Conservation (phyloP, 2,888 invertebrate genomes). For the Diarsia brunnea region DNA sequence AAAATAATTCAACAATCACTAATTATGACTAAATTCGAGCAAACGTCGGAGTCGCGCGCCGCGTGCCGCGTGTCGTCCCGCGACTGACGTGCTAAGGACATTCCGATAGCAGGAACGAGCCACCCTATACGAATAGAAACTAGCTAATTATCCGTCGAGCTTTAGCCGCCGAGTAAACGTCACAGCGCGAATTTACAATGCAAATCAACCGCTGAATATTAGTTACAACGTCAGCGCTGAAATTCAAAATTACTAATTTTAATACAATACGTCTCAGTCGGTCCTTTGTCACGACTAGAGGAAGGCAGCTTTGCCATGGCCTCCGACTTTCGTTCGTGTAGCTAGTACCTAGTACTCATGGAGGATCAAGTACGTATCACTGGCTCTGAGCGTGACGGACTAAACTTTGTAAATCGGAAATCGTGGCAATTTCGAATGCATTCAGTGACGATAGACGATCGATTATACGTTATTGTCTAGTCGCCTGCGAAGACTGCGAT, state of each 20-base stretch:
- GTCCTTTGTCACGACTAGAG: constrained; percentile 86
- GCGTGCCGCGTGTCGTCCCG: constrained; percentile 63
- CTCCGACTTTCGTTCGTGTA: constrained; percentile 74
- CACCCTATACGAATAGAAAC: constrained; percentile 88
- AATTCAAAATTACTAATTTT: constrained; percentile 90
- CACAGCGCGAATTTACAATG: constrained; percentile 89
- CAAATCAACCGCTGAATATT: constrained; percentile 90
- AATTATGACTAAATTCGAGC: constrained; percentile 71
- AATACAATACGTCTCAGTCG: constrained; percentile 89
- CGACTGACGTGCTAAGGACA: constrained; percentile 82
- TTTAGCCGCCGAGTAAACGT: constrained; percentile 86
- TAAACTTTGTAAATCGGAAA: constrained; percentile 73
- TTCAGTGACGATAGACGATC: constrained; percentile 83
- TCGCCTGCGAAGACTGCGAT: constrained; percentile 82
- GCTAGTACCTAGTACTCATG: constrained; percentile 79
- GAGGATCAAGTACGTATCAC: constrained; percentile 88
- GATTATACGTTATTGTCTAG: constrained; percentile 82
- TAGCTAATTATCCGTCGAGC: constrained; percentile 90
- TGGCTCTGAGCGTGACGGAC: constrained; percentile 71
- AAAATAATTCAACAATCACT: constrained; percentile 71
- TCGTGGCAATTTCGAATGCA: constrained; percentile 76
- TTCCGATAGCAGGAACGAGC: constrained; percentile 77
- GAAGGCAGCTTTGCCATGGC: constrained; percentile 85
- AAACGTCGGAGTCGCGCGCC: constrained; percentile 52
- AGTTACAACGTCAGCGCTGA: constrained; percentile 88